Percentiles rank a stretch among this genome's conserved stretches.
Evolutionary conservation across 2,797 vertebrate species (phyloP).

Genomic region (Acanthurus tractus): DNA sequence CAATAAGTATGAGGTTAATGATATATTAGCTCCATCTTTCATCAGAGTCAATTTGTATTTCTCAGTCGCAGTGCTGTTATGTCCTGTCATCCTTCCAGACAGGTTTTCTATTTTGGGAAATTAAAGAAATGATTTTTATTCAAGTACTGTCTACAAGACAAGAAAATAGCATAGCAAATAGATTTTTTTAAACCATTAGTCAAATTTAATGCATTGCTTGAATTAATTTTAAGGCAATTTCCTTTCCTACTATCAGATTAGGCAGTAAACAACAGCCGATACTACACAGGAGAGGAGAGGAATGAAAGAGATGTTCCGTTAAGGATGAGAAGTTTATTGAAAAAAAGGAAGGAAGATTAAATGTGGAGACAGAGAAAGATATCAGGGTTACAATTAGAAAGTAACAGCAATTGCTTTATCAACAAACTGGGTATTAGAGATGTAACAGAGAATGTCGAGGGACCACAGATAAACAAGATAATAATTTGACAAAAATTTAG

Average conservation of each 20-base stretch:
- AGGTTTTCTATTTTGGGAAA: neutral
- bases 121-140: neutral
- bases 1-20: neutral
- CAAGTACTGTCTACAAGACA: neutral
- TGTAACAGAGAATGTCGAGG: too few species aligned
- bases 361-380: neutral
- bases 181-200: neutral
- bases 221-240: constrained; percentile 22
- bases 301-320: neutral
- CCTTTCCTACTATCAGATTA: constrained; percentile 30
- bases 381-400: neutral
- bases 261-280: constrained; percentile 12
- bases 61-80: accelerated
- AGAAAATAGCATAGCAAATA: neutral
- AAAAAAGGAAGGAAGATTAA: neutral
- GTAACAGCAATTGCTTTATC: neutral
- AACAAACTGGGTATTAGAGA: too few species aligned
- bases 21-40: neutral
- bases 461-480: neutral
- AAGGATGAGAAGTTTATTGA: neutral
- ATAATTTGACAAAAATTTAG: neutral
- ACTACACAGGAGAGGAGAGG: constrained; percentile 1
- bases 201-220: constrained; percentile 31
- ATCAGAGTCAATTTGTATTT: neutral
- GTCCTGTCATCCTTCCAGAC: neutral